Evolutionary conservation across 2,797 vertebrate genomes (phyloP), one percentile per base, ranked within the genome.

Genomic region (Tachyglossus aculeatus): DNA sequence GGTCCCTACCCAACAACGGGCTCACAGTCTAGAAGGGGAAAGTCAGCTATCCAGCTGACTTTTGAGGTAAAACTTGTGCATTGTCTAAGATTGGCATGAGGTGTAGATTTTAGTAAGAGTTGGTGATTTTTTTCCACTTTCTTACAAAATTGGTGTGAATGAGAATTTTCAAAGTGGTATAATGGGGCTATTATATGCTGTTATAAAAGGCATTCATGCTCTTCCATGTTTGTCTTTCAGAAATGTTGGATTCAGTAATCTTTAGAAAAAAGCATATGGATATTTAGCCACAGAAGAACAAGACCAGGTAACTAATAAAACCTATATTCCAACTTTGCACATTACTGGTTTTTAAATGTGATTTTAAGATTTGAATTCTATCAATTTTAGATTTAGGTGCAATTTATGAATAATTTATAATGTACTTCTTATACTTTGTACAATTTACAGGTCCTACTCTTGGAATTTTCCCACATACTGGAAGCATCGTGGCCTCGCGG

Each of bases 231-330:
- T 76, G 13, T 71, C 70, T 88, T 77, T 39, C 73, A 93, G 92
- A 87, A 80, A 92, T 92, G 89, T 74, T 90, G 78, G 85, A 84
- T 85, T 80, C 12, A 1, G 21, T 81, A 63, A 45, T 73, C 71
- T 36, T 58, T 81, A 90, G 71, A 74, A 83, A 77, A 67, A 39
- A 83, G 50, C 2, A 1, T 73, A 86, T 90, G 91, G 89, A 89
- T 81, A 81, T 89, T 82, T 91, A 81, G 61, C 78, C 86, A 63
- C 75, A 79, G 84, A 91, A 88, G 84, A 86, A 55, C 69, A 87
- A 82, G 84, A 63, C 81, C 91, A 93, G 92, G 92, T 93, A 93
- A 90, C 77, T 81, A 71, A 25, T 5, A 39, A 13, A 61, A 67
- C 34, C 9, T 60, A 31, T 14, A 64, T 50, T 38, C 0, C 50